Evolutionary conservation across 2,113 vertebrate genomes (phyloP).

Genomic region (Trichechus manatus): DNA sequence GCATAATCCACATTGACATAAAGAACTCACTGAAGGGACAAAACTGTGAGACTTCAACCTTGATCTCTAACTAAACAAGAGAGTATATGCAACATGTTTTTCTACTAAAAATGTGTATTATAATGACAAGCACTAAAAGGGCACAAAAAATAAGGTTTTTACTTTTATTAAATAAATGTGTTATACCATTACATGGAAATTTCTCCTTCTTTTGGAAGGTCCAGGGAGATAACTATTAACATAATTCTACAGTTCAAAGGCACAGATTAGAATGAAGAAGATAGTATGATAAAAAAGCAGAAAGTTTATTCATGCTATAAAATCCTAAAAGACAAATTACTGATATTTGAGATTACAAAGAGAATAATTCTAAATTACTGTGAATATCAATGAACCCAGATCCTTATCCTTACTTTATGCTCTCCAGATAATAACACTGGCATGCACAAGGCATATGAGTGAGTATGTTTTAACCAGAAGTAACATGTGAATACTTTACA

Average conservation of each 20-base stretch:
- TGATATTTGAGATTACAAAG: not conserved
- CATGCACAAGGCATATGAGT: not conserved
- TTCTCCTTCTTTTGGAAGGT: not conserved
- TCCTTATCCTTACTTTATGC: not conserved
- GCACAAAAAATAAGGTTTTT: not conserved
- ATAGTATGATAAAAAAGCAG: not conserved
- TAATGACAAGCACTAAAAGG: not conserved
- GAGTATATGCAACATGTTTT: not conserved
- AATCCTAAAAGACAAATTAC: not conserved
- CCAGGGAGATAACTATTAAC: not conserved
- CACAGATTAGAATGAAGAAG: not conserved
- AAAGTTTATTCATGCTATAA: not conserved
- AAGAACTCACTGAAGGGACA: not conserved
- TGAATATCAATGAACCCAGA: not conserved
- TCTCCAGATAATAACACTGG: not conserved
- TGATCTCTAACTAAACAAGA: not conserved
- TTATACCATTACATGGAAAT: not conserved
- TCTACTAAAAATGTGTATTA: not conserved
- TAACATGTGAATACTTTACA: not conserved
- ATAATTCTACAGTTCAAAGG: not conserved
- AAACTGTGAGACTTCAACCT: not conserved
- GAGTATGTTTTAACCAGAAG: slow-evolving; percentile 22
- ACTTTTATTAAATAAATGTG: not conserved
- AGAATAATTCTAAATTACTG: not conserved
- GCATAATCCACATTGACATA: not conserved